phyloP scores from a whole-genome alignment of 1,140 invertebrate genomes.

The Hypothenemus hampei region DNA sequence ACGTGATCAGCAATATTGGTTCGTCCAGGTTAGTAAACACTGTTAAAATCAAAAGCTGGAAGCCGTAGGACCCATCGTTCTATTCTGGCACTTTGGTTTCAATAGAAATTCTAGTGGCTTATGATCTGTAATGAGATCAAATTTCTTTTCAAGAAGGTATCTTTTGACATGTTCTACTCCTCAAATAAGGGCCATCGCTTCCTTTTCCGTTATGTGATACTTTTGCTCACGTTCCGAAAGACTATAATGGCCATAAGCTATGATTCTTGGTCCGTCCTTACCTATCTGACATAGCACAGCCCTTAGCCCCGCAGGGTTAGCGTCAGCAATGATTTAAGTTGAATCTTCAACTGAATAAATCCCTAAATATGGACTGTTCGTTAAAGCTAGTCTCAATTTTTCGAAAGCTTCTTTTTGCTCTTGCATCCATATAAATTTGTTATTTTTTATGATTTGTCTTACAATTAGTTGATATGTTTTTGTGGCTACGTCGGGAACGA shows the following conservation, averaged over 20 bases:
- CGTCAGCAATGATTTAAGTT: conserved; percentile 43
- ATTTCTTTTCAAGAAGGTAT: conserved; percentile 30
- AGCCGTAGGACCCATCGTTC: conserved; percentile 41
- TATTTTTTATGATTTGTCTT: too few relatives aligned
- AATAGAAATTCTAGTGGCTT: conserved; percentile 33
- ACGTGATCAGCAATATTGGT: conserved; percentile 42
- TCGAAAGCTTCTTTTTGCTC: not conserved
- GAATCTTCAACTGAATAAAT: not conserved
- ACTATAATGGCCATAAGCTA: conserved; percentile 42
- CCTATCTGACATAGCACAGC: conserved; percentile 33
- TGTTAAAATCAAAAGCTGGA: conserved; percentile 29
- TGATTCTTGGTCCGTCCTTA: conserved; percentile 21
- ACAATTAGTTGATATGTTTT: too few relatives aligned
- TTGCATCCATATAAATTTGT: too few relatives aligned
- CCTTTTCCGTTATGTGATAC: conserved; percentile 46
- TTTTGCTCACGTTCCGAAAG: conserved; percentile 42
- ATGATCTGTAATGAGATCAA: conserved; percentile 39
- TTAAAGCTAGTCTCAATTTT: not conserved
- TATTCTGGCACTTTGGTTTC: conserved; percentile 33
- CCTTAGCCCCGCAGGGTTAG: conserved; percentile 44
- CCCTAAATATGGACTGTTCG: too few relatives aligned
- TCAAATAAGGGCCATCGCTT: conserved; percentile 41
- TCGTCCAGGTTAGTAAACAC: conserved; percentile 37
- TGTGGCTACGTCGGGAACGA: too few relatives aligned
- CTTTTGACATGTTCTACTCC: conserved; percentile 26